These are phyloP conservation scores for Pangasius larnaudii DNA, from an alignment of 2,797 vertebrate species.

Conservation along the genomic window DNA sequence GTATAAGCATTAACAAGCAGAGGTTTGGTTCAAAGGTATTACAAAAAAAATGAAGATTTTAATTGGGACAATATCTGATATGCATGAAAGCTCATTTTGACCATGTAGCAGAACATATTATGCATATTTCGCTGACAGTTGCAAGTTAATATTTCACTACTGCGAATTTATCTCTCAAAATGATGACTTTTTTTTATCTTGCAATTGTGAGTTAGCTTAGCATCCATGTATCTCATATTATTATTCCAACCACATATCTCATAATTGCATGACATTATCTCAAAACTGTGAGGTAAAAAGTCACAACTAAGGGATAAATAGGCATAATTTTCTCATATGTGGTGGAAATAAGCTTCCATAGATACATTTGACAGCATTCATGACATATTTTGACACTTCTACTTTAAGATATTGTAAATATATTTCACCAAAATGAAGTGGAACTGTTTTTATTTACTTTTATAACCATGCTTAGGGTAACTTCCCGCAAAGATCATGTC, in stretches of 20 bases:
- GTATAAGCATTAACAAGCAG: neutral
- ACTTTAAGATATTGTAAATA: neutral
- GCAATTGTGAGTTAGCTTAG: neutral
- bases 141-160: neutral
- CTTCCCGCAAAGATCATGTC: neutral
- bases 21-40: neutral
- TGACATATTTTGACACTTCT: neutral
- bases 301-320: neutral
- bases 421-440: neutral
- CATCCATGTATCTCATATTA: neutral
- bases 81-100: too few species aligned
- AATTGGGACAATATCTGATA: neutral
- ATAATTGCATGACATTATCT: neutral
- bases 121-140: neutral
- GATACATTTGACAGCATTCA: neutral
- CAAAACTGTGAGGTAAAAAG: neutral
- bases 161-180: neutral
- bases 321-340: neutral
- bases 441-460: neutral
- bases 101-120: neutral
- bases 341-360: neutral
- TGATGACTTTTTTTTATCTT: neutral
- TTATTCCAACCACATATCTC: neutral
- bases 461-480: neutral
- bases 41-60: neutral